Base-by-base conservation (phyloP, 1,140 invertebrate species). In the Drosophila punjabiensis region DNA sequence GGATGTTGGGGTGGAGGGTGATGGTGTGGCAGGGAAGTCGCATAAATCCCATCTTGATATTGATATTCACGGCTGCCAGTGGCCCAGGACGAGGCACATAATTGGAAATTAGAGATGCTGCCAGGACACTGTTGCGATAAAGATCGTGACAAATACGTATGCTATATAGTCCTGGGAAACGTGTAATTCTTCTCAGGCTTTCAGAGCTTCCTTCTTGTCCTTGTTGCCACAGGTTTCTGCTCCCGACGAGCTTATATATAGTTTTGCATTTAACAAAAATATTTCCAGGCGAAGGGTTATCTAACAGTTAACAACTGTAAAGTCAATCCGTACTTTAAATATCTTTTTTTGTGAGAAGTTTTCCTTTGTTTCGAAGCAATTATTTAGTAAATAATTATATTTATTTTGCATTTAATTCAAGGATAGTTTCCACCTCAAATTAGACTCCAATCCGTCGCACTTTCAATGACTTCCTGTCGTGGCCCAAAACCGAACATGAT, bases 1-100 rank as follows among this genome's bases (percentile, higher is more conserved):
- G 10, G n/a, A 6, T 9, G 37, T 11, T 10, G 32, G 60, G 14
- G 4, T 2, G 39, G n/a, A n/a, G 14, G 11, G 37, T 1, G 37
- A 13, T 32, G 2, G 0, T 13, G 30, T 16, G 28, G 14, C 8
- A 14, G 30, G 45, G 14, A 60, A 48, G 55, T 41, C 33, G 64
- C 64, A 73, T 77, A 81, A 81, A 82, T 81, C 76, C 68, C 62
- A 53, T 67, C 76, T 74, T 80, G 84, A 88, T 88, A 88, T 89
- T 89, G 80, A 81, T 84, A 84, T 84, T 78, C 81, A 81, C n/a
- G 76, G 62, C 76, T 55, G 58, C 52, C 62, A 56, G 47, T 55
- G 39, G 45, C 52, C 45, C 52, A 59, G 70, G 48, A 43, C 45
- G 47, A 30, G 65, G 24, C 55, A 52, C 77, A 79, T 79, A 79